Conservation (phyloP, 2,797 vertebrate genomes). For the Leuciscus waleckii region DNA sequence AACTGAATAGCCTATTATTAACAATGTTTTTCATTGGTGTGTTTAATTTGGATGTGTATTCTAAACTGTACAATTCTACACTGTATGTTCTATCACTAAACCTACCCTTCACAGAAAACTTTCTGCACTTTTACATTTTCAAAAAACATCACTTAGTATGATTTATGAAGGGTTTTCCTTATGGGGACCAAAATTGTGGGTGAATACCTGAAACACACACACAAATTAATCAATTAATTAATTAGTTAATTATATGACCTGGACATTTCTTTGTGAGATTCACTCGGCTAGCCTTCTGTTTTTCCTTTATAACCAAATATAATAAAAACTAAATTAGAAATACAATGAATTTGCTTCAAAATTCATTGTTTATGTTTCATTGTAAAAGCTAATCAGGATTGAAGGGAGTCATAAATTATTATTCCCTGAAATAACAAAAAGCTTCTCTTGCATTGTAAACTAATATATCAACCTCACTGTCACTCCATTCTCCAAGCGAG, state of each 20-base stretch:
- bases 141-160: too few species aligned
- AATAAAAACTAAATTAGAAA: not conserved
- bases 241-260: not conserved
- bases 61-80: too few species aligned
- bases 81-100: too few species aligned
- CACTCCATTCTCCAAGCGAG: conserved; percentile 4
- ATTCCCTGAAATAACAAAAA: conserved; percentile 6
- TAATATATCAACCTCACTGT: conserved; percentile 24
- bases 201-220: not conserved
- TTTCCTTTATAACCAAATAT: not conserved
- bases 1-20: too few species aligned
- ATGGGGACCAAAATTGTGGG: too few species aligned
- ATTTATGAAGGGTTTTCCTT: too few species aligned
- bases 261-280: not conserved
- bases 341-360: not conserved
- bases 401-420: not conserved
- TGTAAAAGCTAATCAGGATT: conserved; percentile 6
- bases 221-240: too few species aligned
- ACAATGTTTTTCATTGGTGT: too few species aligned
- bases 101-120: too few species aligned
- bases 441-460: conserved; percentile 22
- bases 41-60: too few species aligned
- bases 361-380: not conserved
- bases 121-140: too few species aligned
- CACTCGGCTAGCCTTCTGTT: not conserved